A percentile compares a stretch with the other conserved stretches of the same genome.
Evolutionary conservation across 30 jellyfish, hydroid and myxozoan species (phyloP).

Genomic region (Aurelia aurita): DNA sequence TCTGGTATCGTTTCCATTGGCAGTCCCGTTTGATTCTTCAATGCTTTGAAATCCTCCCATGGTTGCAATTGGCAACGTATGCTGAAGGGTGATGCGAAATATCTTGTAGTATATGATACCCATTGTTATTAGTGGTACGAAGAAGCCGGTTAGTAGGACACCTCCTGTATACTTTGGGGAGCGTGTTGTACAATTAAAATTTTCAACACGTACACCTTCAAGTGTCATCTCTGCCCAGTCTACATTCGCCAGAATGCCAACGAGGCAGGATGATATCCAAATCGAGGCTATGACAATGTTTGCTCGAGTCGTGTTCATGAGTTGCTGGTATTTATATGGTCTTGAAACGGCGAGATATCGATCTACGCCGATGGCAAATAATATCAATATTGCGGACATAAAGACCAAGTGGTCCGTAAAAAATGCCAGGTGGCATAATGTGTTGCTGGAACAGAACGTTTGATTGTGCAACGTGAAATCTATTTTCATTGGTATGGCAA

Average conservation of each 20-base stretch:
- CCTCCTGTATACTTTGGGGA: slow-evolving; percentile 16
- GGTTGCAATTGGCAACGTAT: slow-evolving; percentile 59
- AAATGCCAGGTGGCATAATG: slow-evolving; percentile 66
- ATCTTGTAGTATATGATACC: slow-evolving; percentile 62
- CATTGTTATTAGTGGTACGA: slow-evolving; percentile 70
- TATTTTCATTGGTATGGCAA: slow-evolving; percentile 71
- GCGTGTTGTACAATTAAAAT: background rate
- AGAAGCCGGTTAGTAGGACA: slow-evolving; percentile 40
- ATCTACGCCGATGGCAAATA: slow-evolving; percentile 85
- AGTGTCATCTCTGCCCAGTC: slow-evolving; percentile 24
- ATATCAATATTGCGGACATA: slow-evolving; percentile 76
- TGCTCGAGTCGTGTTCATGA: slow-evolving; percentile 60
- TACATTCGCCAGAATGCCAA: slow-evolving; percentile 59
- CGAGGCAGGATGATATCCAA: slow-evolving; percentile 63
- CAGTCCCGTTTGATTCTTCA: background rate
- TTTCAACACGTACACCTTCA: slow-evolving; percentile 20
- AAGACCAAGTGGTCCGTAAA: slow-evolving; percentile 67
- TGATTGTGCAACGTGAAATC: slow-evolving; percentile 75
- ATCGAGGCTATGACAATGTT: slow-evolving; percentile 31
- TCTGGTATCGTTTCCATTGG: background rate
- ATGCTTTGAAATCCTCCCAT: background rate
- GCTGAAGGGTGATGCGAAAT: slow-evolving; percentile 65
- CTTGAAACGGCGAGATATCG: slow-evolving; percentile 71
- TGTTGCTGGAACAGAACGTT: slow-evolving; percentile 62
- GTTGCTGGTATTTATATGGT: slow-evolving; percentile 76